Percentiles rank a stretch among this genome's conserved stretches.
These are phyloP conservation scores for Tachystola acroxantha DNA, from an alignment of 2,888 invertebrate species.

Conservation along the genomic window DNA sequence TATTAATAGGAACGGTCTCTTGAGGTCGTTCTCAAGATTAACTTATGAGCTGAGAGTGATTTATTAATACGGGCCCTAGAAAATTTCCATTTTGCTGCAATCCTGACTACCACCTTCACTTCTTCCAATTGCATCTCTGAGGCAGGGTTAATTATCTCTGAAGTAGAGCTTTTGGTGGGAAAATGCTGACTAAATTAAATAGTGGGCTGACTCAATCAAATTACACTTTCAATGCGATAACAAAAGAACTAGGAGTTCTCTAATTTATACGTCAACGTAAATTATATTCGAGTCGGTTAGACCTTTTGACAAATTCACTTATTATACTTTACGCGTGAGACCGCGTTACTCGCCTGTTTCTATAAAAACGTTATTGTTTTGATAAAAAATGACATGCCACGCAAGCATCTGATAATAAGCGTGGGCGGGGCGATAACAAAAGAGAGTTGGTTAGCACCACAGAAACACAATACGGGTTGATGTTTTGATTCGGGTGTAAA, in stretches of 20 bases:
- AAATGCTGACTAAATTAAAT: too few species aligned
- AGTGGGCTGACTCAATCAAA: neutral
- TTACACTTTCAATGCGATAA: neutral
- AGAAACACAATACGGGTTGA: conserved; percentile 59
- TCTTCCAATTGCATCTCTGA: too few species aligned
- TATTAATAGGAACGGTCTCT: too few species aligned
- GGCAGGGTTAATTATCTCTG: too few species aligned
- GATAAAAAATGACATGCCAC: conserved; percentile 75
- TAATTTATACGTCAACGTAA: conserved; percentile 51
- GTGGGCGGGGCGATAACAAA: conserved; percentile 70
- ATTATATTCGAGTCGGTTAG: conserved; percentile 47
- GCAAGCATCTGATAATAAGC: conserved; percentile 71
- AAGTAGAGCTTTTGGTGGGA: too few species aligned
- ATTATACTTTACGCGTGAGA: conserved; percentile 42
- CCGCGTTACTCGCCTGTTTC: conserved; percentile 39
- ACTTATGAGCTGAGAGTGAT: too few species aligned
- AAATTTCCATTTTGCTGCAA: too few species aligned
- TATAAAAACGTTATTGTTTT: conserved; percentile 70
- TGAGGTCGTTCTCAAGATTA: too few species aligned
- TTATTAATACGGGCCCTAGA: too few species aligned
- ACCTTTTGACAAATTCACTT: conserved; percentile 54
- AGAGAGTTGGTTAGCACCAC: conserved; percentile 70
- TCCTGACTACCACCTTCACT: too few species aligned
- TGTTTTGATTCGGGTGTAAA: conserved; percentile 71
- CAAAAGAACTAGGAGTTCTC: conserved; percentile 4